Percentiles rank a stretch among this genome's conserved stretches.
Conservation (phyloP, 2,113 vertebrate genomes). For the Nycticryphes semicollaris region DNA sequence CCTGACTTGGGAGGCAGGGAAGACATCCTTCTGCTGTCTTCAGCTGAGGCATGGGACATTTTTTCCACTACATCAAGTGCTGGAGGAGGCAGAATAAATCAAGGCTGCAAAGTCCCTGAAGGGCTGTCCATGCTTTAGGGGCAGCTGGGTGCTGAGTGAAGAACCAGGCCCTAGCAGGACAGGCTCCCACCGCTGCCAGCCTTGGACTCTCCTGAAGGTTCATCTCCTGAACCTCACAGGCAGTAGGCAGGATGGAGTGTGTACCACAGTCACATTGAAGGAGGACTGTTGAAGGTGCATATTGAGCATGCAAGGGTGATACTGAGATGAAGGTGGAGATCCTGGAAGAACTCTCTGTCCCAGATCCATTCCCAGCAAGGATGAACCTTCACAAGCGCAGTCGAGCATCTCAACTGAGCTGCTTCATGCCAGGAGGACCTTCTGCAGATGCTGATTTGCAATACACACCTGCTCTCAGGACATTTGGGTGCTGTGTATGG, state of each 20-base stretch:
- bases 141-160: not conserved
- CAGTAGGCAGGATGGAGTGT: accelerated
- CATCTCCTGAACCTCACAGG: not conserved
- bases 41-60: not conserved
- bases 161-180: not conserved
- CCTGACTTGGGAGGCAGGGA: not conserved
- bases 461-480: not conserved
- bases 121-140: accelerated
- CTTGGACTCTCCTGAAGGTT: not conserved
- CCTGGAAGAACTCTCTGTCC: not conserved
- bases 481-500: not conserved
- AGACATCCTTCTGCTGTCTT: not conserved
- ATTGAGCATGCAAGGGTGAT: not conserved
- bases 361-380: not conserved
- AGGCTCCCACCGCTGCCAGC: not conserved
- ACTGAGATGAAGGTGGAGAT: not conserved
- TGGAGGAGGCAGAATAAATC: not conserved
- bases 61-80: not conserved
- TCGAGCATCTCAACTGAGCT: not conserved
- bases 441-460: not conserved
- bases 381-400: not conserved
- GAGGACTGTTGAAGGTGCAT: not conserved
- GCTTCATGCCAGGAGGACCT: not conserved
- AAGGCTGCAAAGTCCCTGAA: not conserved
- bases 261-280: not conserved